A percentile compares a stretch with the other conserved stretches of the same genome.
Conservation (phyloP, 1,140 invertebrate genomes). For the Trichonephila clavipes region DNA sequence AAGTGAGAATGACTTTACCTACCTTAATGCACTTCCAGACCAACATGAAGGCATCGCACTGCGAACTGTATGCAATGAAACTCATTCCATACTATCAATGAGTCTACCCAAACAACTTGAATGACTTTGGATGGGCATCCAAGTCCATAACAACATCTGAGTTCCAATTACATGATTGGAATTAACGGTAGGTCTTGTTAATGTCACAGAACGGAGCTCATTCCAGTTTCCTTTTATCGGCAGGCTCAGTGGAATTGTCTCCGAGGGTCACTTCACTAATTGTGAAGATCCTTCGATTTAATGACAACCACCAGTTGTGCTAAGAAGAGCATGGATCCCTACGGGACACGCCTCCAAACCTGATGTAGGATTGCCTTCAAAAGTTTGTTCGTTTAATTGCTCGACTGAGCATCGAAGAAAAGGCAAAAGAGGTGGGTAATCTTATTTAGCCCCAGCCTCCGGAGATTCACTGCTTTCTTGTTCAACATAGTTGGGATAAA, state of each 20-base stretch:
- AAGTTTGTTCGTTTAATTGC: slow-evolving; percentile 8
- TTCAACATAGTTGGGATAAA: neutral
- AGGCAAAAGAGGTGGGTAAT: slow-evolving; percentile 6
- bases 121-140: neutral
- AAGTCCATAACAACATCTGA: slow-evolving; percentile 17
- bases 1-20: neutral
- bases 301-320: slow-evolving; percentile 37
- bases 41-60: neutral
- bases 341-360: neutral
- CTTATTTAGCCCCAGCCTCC: neutral
- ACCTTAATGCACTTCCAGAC: neutral
- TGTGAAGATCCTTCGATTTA: slow-evolving; percentile 28
- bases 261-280: slow-evolving; percentile 25
- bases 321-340: neutral
- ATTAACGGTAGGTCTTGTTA: slow-evolving; percentile 37
- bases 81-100: neutral
- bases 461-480: neutral
- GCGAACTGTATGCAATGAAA: neutral
- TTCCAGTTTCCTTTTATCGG: slow-evolving; percentile 18
- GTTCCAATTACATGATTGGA: slow-evolving; percentile 48
- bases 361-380: slow-evolving; percentile 34
- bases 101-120: neutral
- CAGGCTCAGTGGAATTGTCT: neutral
- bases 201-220: slow-evolving; percentile 9
- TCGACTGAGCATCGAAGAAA: neutral